phyloP scores from a whole-genome alignment of 1,140 invertebrate genomes.

The Anastrepha obliqua region DNA sequence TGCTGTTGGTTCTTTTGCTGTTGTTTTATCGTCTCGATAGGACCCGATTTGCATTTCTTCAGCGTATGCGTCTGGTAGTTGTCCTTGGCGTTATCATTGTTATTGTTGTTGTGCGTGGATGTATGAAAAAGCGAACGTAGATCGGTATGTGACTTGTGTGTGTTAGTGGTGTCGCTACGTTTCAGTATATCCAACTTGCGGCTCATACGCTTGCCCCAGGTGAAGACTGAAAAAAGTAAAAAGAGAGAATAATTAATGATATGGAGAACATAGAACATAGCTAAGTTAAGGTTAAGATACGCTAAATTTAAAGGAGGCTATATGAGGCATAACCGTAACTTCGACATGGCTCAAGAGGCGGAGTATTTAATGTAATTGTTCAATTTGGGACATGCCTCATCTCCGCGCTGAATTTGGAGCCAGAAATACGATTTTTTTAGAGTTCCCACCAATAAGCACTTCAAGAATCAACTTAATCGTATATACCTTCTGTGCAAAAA shows the following conservation, averaged over 20 bases:
- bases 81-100: conserved; percentile 61
- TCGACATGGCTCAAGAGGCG: too few relatives aligned
- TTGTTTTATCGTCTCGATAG: conserved; percentile 61
- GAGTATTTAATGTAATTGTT: too few relatives aligned
- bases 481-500: too few relatives aligned
- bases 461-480: too few relatives aligned
- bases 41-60: conserved; percentile 72
- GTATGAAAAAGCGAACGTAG: conserved; percentile 70
- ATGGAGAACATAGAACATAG: too few relatives aligned
- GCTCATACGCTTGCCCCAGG: conserved; percentile 87
- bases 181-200: conserved; percentile 86
- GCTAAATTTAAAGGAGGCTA: too few relatives aligned
- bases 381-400: too few relatives aligned
- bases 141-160: conserved; percentile 76
- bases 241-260: conserved; percentile 52
- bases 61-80: conserved; percentile 64
- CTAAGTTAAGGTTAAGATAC: too few relatives aligned
- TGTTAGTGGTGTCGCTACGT: conserved; percentile 76
- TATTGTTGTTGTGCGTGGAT: conserved; percentile 66
- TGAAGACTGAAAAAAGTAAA: conserved; percentile 79
- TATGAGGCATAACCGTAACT: too few relatives aligned
- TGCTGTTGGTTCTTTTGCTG: conserved; percentile 69
- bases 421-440: too few relatives aligned
- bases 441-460: too few relatives aligned
- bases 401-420: too few relatives aligned